phyloP scores from a whole-genome alignment of 2,888 invertebrate genomes.

The Notodonta ziczac region DNA sequence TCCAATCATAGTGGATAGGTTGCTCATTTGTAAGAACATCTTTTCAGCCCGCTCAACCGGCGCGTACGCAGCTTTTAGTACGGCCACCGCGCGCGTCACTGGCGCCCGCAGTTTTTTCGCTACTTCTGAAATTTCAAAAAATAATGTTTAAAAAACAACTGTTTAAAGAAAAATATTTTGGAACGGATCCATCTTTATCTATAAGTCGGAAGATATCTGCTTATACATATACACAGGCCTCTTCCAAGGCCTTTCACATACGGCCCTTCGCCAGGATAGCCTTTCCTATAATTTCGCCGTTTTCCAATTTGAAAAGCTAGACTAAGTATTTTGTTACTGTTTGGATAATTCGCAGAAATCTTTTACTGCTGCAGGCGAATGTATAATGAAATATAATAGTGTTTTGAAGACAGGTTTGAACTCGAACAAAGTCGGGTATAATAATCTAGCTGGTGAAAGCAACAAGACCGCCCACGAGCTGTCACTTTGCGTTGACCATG shows the following conservation, averaged over 20 bases:
- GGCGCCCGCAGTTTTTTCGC: conserved; percentile 71
- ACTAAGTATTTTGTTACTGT: no score
- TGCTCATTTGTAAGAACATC: conserved; percentile 87
- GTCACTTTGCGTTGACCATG: conserved; percentile 59
- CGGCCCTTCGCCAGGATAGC: no score
- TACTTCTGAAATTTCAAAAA: conserved; percentile 54
- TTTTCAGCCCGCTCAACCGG: conserved; percentile 87
- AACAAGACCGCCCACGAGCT: conserved; percentile 36
- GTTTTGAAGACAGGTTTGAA: neutral
- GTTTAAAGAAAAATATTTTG: no score
- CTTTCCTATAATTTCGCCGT: no score
- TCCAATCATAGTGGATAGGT: conserved; percentile 88
- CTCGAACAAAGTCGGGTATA: neutral
- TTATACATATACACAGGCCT: no score
- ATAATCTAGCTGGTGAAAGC: neutral
- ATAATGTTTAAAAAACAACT: conserved; percentile 7
- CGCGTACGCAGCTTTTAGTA: conserved; percentile 78
- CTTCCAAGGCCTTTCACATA: no score
- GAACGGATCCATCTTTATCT: no score
- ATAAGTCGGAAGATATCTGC: no score
- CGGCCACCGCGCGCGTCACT: conserved; percentile 45
- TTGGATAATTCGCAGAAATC: no score
- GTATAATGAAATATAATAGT: neutral
- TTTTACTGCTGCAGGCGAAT: no score
- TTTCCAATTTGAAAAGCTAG: no score